Evolutionary conservation across 1,140 invertebrate genomes (phyloP).

Genomic region (Lepeophtheirus salmonis): DNA sequence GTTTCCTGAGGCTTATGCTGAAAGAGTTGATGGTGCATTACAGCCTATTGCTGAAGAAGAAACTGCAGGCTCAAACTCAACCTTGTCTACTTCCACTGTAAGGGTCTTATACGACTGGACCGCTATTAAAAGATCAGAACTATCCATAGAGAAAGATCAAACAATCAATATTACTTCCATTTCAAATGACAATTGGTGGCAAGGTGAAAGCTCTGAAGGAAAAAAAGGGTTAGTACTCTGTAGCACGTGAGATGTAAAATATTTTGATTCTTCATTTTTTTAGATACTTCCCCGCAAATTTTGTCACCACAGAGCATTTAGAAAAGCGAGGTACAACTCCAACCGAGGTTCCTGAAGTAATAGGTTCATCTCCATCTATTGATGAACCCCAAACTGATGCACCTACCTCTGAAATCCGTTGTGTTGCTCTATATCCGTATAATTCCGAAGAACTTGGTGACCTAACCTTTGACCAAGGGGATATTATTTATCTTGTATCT

Average conservation of each 20-base stretch:
- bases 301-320: background rate
- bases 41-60: constrained; percentile 7
- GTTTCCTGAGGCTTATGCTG: constrained; percentile 93
- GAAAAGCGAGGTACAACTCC: background rate
- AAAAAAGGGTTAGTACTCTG: background rate
- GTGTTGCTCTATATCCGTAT: constrained; percentile 14
- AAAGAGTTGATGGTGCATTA: constrained; percentile 38
- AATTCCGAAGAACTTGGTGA: constrained; percentile 71
- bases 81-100: background rate
- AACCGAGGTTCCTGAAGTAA: constrained; percentile 1
- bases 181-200: background rate
- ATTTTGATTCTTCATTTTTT: background rate
- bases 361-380: background rate
- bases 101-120: background rate
- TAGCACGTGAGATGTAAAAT: background rate
- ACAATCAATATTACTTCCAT: background rate
- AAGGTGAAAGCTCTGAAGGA: background rate
- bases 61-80: background rate
- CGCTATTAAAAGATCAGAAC: background rate
- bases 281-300: background rate
- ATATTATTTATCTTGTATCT: constrained; percentile 63
- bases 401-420: background rate
- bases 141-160: background rate
- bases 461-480: constrained; percentile 71
- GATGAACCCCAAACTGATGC: background rate